Percentiles rank a stretch among this genome's conserved stretches.
phyloP scores from a whole-genome alignment of 2,888 invertebrate species.

The Calliopum simillimum region DNA sequence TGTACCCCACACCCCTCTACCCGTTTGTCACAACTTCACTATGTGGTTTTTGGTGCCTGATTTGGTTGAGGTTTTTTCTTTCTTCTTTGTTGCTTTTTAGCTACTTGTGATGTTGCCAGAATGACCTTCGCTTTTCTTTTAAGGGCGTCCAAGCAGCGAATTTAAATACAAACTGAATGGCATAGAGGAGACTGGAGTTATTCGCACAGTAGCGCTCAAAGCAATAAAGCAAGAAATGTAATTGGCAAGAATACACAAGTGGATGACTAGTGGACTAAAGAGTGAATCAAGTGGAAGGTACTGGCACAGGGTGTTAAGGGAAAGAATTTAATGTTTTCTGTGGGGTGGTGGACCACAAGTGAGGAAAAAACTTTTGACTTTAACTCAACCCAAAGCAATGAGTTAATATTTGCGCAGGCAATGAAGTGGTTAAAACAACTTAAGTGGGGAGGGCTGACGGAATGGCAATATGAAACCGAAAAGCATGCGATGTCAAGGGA shows the following conservation, averaged over 20 bases:
- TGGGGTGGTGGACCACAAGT: not conserved
- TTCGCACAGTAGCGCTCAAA: too few species aligned
- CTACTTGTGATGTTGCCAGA: too few species aligned
- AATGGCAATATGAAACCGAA: not conserved
- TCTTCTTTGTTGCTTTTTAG: too few species aligned
- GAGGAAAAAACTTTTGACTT: conserved; percentile 16
- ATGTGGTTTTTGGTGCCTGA: too few species aligned
- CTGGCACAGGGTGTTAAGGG: not conserved
- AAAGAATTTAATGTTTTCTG: not conserved
- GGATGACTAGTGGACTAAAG: not conserved
- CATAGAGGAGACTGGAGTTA: not conserved
- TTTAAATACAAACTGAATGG: not conserved
- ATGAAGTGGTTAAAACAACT: conserved; percentile 26
- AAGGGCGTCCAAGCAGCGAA: conserved; percentile 15
- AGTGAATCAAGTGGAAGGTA: not conserved
- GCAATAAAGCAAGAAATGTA: too few species aligned
- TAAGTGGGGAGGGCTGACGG: not conserved
- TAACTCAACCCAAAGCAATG: conserved; percentile 19
- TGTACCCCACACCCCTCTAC: too few species aligned
- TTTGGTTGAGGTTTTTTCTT: too few species aligned
- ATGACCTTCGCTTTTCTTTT: conserved; percentile 25
- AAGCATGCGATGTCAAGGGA: too few species aligned
- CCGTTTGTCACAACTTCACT: too few species aligned
- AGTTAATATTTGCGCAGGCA: conserved; percentile 30
- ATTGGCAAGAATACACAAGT: conserved; percentile 20